Percentiles rank a stretch among this genome's conserved stretches.
phyloP scores from a whole-genome alignment of 2,797 vertebrate genomes.

The Xenopus petersii region DNA sequence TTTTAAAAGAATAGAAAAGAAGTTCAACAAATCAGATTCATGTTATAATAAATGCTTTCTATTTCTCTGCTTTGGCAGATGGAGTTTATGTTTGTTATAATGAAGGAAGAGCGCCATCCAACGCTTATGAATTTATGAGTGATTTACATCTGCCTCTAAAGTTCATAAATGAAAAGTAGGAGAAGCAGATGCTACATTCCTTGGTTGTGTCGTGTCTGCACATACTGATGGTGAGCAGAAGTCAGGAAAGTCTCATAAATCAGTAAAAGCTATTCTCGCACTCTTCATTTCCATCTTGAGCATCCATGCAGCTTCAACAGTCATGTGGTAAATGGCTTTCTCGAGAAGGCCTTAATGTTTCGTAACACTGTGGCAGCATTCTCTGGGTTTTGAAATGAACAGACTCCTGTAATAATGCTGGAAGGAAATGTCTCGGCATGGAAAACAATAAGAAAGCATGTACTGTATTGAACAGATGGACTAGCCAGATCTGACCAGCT shows the following conservation, averaged over 20 bases:
- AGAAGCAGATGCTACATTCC: constrained; percentile 71
- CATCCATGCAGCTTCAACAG: constrained; percentile 62
- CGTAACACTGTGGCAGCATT: constrained; percentile 54
- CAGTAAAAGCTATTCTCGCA: constrained; percentile 65
- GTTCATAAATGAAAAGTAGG: constrained; percentile 68
- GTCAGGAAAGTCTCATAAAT: constrained; percentile 67
- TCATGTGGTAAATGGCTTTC: constrained; percentile 59
- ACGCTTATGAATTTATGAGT: constrained; percentile 68
- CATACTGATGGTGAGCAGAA: constrained; percentile 68
- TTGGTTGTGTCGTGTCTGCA: constrained; percentile 62
- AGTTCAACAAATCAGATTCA: too few species aligned
- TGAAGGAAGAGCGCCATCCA: constrained; percentile 61
- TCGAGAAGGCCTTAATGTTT: constrained; percentile 62
- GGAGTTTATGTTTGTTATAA: constrained; percentile 63
- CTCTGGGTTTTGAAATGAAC: constrained; percentile 45
- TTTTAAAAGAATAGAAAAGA: too few species aligned
- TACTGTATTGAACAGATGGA: constrained; percentile 16
- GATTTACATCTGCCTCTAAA: constrained; percentile 76
- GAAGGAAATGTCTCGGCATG: constrained; percentile 36
- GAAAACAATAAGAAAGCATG: constrained; percentile 43
- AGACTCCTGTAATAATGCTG: constrained; percentile 28
- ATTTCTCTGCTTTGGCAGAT: constrained; percentile 57
- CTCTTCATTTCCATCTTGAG: constrained; percentile 64
- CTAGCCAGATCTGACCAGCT: constrained; percentile 35
- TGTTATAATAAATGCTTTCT: constrained; percentile 25